A percentile compares a stretch with the other conserved stretches of the same genome.
Conservation (phyloP, 2,797 vertebrate genomes). For the Cuniculus paca region DNA sequence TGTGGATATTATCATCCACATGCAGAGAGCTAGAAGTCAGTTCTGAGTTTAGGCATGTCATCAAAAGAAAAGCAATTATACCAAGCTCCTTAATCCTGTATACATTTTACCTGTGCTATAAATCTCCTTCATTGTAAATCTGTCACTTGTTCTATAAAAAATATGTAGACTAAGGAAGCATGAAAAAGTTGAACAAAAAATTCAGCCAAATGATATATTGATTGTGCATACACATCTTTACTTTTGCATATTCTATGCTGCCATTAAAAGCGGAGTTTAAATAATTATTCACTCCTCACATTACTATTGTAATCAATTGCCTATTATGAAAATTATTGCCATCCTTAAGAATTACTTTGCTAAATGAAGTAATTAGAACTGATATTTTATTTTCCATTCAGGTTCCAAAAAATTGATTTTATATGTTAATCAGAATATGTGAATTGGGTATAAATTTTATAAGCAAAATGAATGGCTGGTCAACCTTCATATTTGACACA, state of each 20-base stretch:
- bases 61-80: constrained; percentile 69
- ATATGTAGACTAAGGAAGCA: constrained; percentile 31
- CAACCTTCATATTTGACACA: not conserved
- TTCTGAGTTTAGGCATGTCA: not conserved
- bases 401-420: constrained; percentile 66
- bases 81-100: constrained; percentile 22
- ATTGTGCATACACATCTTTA: constrained; percentile 59
- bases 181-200: constrained; percentile 69
- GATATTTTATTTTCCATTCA: constrained; percentile 78
- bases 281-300: constrained; percentile 67
- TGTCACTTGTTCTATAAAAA: constrained; percentile 52
- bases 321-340: constrained; percentile 83
- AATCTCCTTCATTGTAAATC: constrained; percentile 67
- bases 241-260: constrained; percentile 63
- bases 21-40: not conserved
- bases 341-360: constrained; percentile 79
- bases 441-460: constrained; percentile 73
- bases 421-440: constrained; percentile 66
- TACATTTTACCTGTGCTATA: constrained; percentile 42
- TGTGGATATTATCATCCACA: not conserved
- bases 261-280: constrained; percentile 74
- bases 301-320: constrained; percentile 72
- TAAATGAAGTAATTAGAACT: constrained; percentile 84
- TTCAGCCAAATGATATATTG: constrained; percentile 65
- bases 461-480: constrained; percentile 58